Conservation (phyloP, 37 sponge, comb jelly and placozoan species). For the Cliona cf. orientalis region DNA sequence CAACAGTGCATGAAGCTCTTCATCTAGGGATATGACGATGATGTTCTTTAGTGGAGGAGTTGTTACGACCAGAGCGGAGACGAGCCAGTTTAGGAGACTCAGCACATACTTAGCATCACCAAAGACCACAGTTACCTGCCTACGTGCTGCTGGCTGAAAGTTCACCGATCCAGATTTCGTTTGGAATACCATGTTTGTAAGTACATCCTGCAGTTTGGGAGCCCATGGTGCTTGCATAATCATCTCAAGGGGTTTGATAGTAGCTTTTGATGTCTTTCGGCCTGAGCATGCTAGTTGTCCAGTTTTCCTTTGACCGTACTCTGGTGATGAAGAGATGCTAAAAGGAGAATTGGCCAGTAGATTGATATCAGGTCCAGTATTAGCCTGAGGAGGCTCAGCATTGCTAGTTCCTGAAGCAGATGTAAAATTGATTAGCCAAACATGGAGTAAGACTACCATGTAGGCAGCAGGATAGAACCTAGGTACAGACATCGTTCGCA, state of each 20-base stretch:
- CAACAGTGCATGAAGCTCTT: neutral
- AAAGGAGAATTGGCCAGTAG: too few relatives aligned
- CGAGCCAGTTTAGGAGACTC: constrained; percentile 53
- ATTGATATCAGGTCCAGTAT: too few relatives aligned
- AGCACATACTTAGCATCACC: constrained; percentile 7
- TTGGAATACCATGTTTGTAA: neutral
- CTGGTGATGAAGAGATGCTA: too few relatives aligned
- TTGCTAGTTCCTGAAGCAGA: too few relatives aligned
- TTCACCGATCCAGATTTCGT: neutral
- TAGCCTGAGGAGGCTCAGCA: neutral
- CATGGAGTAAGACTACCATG: too few relatives aligned
- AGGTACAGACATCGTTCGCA: too few relatives aligned
- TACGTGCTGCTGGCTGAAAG: neutral
- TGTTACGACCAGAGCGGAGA: neutral
- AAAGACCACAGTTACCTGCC: constrained; percentile 13
- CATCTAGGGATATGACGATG: constrained; percentile 43
- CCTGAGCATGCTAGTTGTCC: too few relatives aligned
- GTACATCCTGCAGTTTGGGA: neutral
- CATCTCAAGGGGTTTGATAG: neutral
- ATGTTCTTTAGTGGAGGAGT: constrained; percentile 30
- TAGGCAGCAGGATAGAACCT: too few relatives aligned
- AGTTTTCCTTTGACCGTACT: too few relatives aligned
- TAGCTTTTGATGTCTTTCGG: too few relatives aligned
- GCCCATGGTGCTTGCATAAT: constrained; percentile 5
- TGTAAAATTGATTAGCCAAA: too few relatives aligned